Evolutionary conservation across 2,888 invertebrate species (phyloP).

Genomic region (Dasypogon diadema): DNA sequence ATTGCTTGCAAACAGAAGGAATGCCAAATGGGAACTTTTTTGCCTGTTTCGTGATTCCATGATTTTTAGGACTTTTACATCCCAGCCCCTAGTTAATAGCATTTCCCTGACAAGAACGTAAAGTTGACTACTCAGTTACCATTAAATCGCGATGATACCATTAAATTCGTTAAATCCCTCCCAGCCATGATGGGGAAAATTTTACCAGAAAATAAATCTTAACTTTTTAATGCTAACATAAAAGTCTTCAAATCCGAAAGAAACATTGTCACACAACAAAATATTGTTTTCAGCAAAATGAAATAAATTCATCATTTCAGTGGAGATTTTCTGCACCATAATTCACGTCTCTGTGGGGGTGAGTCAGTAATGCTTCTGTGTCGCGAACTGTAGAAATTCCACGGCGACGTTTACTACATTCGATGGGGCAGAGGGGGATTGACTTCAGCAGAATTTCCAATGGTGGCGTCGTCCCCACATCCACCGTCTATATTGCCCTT

Average conservation of each 20-base stretch:
- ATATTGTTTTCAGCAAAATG: constrained; percentile 12
- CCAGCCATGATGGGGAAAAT: not conserved
- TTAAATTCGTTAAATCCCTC: not conserved
- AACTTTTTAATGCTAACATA: constrained; percentile 23
- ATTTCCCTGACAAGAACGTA: too few relatives aligned
- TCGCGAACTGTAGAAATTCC: constrained; percentile 26
- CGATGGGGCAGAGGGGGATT: not conserved
- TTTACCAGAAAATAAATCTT: not conserved
- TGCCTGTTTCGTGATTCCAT: too few relatives aligned
- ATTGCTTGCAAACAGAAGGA: not conserved
- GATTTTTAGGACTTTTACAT: too few relatives aligned
- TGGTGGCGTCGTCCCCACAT: not conserved
- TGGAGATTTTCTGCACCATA: constrained; percentile 43
- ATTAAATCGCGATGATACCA: not conserved
- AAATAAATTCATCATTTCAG: constrained; percentile 48
- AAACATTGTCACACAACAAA: constrained; percentile 35
- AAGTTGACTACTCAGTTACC: too few relatives aligned
- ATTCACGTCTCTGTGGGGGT: constrained; percentile 22
- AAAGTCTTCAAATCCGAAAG: constrained; percentile 17
- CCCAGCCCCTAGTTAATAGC: too few relatives aligned
- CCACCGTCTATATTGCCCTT: not conserved
- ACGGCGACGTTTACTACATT: not conserved
- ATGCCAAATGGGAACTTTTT: not conserved
- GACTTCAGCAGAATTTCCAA: not conserved
- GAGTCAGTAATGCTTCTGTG: not conserved